Base-by-base conservation (phyloP, 2,888 invertebrate species). In the Scaptomyza polygonia region DNA sequence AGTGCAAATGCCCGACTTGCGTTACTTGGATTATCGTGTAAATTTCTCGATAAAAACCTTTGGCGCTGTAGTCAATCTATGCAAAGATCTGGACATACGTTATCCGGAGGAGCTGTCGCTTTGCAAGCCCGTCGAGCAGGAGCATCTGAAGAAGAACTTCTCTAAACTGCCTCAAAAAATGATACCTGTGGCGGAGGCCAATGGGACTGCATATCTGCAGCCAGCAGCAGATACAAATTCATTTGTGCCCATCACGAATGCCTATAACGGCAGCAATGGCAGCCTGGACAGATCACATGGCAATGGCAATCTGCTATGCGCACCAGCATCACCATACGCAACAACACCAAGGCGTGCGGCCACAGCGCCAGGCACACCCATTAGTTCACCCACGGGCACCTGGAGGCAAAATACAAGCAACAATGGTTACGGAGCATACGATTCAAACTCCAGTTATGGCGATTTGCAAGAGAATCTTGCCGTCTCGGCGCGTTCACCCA, bases 31-130 rank as follows among this genome's bases (percentile, higher is more conserved):
- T 91, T 96, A 97, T 93, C 95, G 96, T 88, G 97, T 98, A 34
- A 98, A 74, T 14, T 74, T 74, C 72, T 74, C 74, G 8, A 66
- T 42, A 0, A 74, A 74, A 42, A 74, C 74, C 1, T 76, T 74
- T 57, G 96, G 96, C 86, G 95, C 98, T 18, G 98, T 99, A 59
- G 95, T 97, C 40, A 95, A 95, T 82, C 93, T 97, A n/a, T 97
- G 97, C 93, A 97, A 97, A 92, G 96, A 96, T 91, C 93, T 97
- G 73, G 96, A 97, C 64, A 96, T 99, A 88, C 94, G 99, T 83
- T 97, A 99, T 91, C 97, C 99, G 2, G 99, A 99, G 92, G 99
- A 99, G 91, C 91, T 99, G 48, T 99, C 99, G 0, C 94, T 99
- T 51, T 96, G 97, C 91, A 96, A 97, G 90, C 97, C 97, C 0